A percentile compares a stretch with the other conserved stretches of the same genome.
Evolutionary conservation across 2,797 vertebrate genomes (phyloP).

Genomic region (Valencia hispanica): DNA sequence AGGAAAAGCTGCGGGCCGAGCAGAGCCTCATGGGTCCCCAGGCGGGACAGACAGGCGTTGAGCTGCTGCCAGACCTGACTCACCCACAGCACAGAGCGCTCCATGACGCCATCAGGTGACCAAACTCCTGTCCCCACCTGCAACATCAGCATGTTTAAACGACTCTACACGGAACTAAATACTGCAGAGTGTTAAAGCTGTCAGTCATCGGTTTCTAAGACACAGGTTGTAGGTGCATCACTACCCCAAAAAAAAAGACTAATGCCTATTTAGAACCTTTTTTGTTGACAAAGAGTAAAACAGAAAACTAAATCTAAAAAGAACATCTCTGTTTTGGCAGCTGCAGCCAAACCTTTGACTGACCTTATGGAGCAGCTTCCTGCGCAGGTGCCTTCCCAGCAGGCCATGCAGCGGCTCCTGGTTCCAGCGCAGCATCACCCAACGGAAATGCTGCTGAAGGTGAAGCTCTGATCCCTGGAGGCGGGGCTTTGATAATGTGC

Average conservation of each 20-base stretch:
- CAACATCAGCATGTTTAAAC: not conserved
- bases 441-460: conserved; percentile 95
- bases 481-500: conserved; percentile 88
- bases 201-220: not conserved
- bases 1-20: conserved; percentile 92
- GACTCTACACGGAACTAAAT: not conserved
- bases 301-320: not conserved
- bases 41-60: conserved; percentile 90
- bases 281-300: not conserved
- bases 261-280: not conserved
- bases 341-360: conserved; percentile 16
- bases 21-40: conserved; percentile 91
- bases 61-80: conserved; percentile 92
- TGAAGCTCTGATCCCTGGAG: conserved; percentile 91
- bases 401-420: conserved; percentile 89
- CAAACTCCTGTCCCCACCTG: conserved; percentile 83
- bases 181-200: not conserved
- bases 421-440: conserved; percentile 95
- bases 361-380: conserved; percentile 90
- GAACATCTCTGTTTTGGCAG: too few species aligned
- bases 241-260: not conserved
- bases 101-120: conserved; percentile 79
- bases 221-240: too few species aligned
- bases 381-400: conserved; percentile 87
- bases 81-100: conserved; percentile 87